These are phyloP conservation scores for Sarcophaga caerulescens DNA, from an alignment of 2,888 invertebrate species.

Conservation along the genomic window DNA sequence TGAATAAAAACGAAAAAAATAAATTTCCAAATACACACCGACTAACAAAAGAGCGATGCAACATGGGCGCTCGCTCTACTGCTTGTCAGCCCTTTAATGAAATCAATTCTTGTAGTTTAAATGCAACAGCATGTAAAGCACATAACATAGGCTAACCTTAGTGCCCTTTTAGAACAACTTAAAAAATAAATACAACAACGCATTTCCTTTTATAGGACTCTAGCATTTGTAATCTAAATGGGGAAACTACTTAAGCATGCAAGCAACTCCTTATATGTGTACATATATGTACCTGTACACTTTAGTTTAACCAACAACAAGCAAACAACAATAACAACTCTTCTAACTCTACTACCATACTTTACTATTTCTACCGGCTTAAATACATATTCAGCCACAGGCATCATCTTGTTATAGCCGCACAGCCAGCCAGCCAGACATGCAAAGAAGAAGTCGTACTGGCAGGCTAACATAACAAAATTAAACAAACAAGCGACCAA, in stretches of 20 bases:
- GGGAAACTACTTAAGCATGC: constrained; percentile 78
- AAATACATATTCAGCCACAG: constrained; percentile 22
- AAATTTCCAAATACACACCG: too few species aligned
- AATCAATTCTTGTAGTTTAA: background rate
- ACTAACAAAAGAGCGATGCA: too few species aligned
- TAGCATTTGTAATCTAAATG: constrained; percentile 68
- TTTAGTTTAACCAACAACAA: constrained; percentile 44
- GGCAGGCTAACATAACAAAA: background rate
- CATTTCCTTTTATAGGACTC: constrained; percentile 74
- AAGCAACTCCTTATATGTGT: constrained; percentile 10
- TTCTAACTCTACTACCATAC: constrained; percentile 24
- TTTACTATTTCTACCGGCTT: background rate
- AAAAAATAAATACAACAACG: constrained; percentile 75
- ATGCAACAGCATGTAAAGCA: background rate
- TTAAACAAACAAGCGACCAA: constrained; percentile 36
- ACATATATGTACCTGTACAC: background rate
- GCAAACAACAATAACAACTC: constrained; percentile 38
- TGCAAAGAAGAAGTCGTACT: constrained; percentile 3
- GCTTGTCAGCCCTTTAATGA: background rate
- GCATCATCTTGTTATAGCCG: background rate
- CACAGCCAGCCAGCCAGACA: constrained; percentile 10
- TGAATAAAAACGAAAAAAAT: too few species aligned
- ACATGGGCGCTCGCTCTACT: background rate
- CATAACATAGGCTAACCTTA: background rate
- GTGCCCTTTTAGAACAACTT: background rate